Conservation (phyloP, 1,140 invertebrate genomes). For the Cepaea nemoralis region DNA sequence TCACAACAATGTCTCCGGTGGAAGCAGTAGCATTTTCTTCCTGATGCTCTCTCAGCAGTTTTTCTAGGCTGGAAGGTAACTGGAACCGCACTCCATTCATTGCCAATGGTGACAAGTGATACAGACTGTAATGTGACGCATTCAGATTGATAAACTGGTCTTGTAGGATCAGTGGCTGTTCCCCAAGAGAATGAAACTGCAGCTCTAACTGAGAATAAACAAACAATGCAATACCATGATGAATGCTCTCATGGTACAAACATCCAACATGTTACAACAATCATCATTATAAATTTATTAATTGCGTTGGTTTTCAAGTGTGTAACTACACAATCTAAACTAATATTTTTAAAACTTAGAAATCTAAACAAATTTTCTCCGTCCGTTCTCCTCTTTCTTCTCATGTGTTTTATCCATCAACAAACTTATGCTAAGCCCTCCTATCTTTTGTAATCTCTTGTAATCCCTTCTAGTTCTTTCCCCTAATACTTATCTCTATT, state of each 20-base stretch:
- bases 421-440: no score
- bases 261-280: no score
- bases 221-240: not conserved
- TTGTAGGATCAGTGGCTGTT: slow-evolving; percentile 22
- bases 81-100: slow-evolving; percentile 27
- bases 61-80: slow-evolving; percentile 10
- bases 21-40: not conserved
- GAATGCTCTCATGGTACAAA: not conserved
- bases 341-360: no score
- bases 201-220: slow-evolving; percentile 28
- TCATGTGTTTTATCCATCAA: no score
- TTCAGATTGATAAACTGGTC: slow-evolving; percentile 22
- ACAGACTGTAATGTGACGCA: slow-evolving; percentile 20
- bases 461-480: no score
- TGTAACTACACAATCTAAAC: no score
- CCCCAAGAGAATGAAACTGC: slow-evolving; percentile 36
- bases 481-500: no score
- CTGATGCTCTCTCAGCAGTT: not conserved
- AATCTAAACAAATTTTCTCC: no score
- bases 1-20: not conserved
- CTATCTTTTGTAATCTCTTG: no score
- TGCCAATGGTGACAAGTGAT: not conserved
- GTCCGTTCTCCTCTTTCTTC: no score
- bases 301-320: no score
- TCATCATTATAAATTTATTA: no score